Conservation (phyloP, 2,113 vertebrate species). For the Morone chrysops region DNA sequence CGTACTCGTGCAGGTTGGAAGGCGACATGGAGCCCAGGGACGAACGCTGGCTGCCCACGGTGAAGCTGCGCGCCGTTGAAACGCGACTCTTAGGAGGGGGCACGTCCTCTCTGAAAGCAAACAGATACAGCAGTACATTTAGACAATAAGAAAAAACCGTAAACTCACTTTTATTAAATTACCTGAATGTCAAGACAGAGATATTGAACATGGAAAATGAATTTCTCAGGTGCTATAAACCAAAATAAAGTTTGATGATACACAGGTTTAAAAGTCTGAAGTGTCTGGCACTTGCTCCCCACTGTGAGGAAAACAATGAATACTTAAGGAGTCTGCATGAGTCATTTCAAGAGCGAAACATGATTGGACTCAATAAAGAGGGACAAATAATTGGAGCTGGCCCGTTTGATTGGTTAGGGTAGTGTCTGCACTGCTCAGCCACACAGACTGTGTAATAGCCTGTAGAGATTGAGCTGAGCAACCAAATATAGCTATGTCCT, state of each 20-base stretch:
- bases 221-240: slow-evolving; percentile 16
- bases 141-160: slow-evolving; percentile 2
- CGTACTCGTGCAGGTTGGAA: slow-evolving; percentile 95
- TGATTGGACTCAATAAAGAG: slow-evolving; percentile 54
- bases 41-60: slow-evolving; percentile 94
- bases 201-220: neutral
- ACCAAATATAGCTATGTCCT: slow-evolving; percentile 54
- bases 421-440: slow-evolving; percentile 49
- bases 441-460: slow-evolving; percentile 47
- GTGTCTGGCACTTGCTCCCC: neutral
- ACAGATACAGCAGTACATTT: slow-evolving; percentile 33
- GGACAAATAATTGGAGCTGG: slow-evolving; percentile 47
- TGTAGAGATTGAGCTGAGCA: slow-evolving; percentile 37
- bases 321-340: neutral
- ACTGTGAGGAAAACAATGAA: slow-evolving; percentile 32
- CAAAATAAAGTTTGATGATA: slow-evolving; percentile 14
- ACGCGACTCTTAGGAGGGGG: slow-evolving; percentile 95
- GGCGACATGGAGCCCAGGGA: slow-evolving; percentile 98
- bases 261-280: neutral
- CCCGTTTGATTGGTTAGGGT: slow-evolving; percentile 31
- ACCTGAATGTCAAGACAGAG: neutral
- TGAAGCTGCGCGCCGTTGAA: slow-evolving; percentile 95
- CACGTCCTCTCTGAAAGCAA: slow-evolving; percentile 91
- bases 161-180: slow-evolving; percentile 3
- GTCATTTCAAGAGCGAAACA: slow-evolving; percentile 56